A percentile compares a stretch with the other conserved stretches of the same genome.
phyloP scores from a whole-genome alignment of 2,888 invertebrate genomes.

The Caenorhabditis panamensis region DNA sequence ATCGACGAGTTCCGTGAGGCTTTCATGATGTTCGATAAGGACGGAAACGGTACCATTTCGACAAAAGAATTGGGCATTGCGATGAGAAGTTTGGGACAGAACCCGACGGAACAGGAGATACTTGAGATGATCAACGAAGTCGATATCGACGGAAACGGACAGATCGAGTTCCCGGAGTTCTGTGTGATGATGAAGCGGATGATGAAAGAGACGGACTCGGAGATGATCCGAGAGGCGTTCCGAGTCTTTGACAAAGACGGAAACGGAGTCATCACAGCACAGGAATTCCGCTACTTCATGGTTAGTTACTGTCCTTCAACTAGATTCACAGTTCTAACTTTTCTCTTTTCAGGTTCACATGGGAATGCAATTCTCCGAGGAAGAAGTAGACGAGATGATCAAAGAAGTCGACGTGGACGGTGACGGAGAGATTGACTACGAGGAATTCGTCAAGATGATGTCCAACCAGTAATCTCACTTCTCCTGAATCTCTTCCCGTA shows the following conservation, averaged over 20 bases:
- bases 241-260: constrained; percentile 80
- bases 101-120: constrained; percentile 81
- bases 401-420: constrained; percentile 77
- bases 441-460: constrained; percentile 75
- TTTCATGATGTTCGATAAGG: constrained; percentile 81
- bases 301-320: constrained; percentile 29
- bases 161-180: constrained; percentile 81
- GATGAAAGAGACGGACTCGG: constrained; percentile 79
- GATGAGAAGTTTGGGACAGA: constrained; percentile 81
- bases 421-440: constrained; percentile 80
- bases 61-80: constrained; percentile 81
- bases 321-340: neutral
- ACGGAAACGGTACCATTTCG: constrained; percentile 81
- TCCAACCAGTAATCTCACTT: constrained; percentile 51
- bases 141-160: constrained; percentile 80
- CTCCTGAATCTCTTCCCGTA: neutral
- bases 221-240: constrained; percentile 81
- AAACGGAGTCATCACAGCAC: constrained; percentile 80
- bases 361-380: constrained; percentile 81
- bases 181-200: constrained; percentile 81
- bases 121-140: constrained; percentile 81
- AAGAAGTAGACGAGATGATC: constrained; percentile 81
- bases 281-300: constrained; percentile 79
- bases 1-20: constrained; percentile 81
- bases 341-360: constrained; percentile 73